Percentiles rank a stretch among this genome's conserved stretches.
phyloP scores from a whole-genome alignment of 2,797 vertebrate species.

The Sebastes trivittatus region DNA sequence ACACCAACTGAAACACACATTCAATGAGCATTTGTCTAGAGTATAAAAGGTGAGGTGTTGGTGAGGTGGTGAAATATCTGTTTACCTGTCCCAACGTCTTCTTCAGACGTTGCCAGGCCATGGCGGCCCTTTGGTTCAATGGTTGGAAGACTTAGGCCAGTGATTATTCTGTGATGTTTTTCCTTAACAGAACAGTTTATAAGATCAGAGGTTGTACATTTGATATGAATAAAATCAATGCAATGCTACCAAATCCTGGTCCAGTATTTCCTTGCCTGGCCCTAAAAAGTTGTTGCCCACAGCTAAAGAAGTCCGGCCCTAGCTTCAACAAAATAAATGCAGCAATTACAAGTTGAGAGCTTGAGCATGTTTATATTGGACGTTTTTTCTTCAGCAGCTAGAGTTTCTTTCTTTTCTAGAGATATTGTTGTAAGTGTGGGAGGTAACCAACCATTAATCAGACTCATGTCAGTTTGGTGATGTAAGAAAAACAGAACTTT shows the following conservation, averaged over 20 bases:
- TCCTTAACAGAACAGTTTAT: constrained; percentile 63
- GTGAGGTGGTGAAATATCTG: neutral
- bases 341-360: neutral
- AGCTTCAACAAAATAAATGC: neutral
- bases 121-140: constrained; percentile 60
- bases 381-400: constrained; percentile 54
- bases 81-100: constrained; percentile 80
- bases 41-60: neutral
- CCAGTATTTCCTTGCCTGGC: neutral
- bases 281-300: neutral
- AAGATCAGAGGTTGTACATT: constrained; percentile 3
- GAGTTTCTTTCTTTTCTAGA: constrained; percentile 43
- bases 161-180: constrained; percentile 66
- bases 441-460: constrained; percentile 60
- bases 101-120: constrained; percentile 47
- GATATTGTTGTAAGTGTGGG: constrained; percentile 55
- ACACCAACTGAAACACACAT: neutral
- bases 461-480: constrained; percentile 48
- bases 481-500: constrained; percentile 56
- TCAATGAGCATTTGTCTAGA: neutral
- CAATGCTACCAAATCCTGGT: neutral
- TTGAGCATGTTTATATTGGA: neutral
- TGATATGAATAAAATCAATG: neutral
- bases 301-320: neutral
- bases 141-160: constrained; percentile 54